Base-by-base conservation (phyloP, 2,888 invertebrate genomes). In the Sericinus montela region DNA sequence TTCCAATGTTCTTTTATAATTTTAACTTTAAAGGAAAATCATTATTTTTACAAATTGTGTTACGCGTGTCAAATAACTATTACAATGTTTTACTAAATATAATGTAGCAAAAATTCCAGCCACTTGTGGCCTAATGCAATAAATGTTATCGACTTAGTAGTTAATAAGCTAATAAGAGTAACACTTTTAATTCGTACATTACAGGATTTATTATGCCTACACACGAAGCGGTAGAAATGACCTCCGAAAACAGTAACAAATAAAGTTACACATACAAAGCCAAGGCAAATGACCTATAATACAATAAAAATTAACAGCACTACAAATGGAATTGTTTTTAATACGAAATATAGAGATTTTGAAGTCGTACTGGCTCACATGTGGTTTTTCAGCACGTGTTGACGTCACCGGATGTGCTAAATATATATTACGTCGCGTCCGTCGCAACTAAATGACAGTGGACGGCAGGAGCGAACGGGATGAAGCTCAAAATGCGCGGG, bases 391-490 rank as follows among this genome's bases (percentile, higher is more conserved):
- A 52, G 55, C 53, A 42, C 55, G 37, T 42, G 50, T 49, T 73
- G 72, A 73, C 76, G 72, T 67, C 72, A 72, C 72, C 70, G 73
- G 70, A 77, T 72, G 72, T 67, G 69, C 75, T 80, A 75, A 77
- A 79, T 73, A 75, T 77, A 76, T 73, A 65, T 67, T 69, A 72
- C 63, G 68, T 61, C 60, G 53, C 59, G 54, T 52, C 51, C 54
- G 51, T 53, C 54, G 56, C 44, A 47, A 43, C 19, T 41, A 19
- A 32, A 30, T 30, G 30, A 42, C 41, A 30, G 14, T 15, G 29
- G 29, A 15, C 14, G 10, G 29, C 15, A 11, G 32, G 30, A 32
- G 32, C 11, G 25, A 25, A 25, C 25, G 25, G 23, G 23, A 23
- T 6, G 23, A 23, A 6, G 10, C 30, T 32, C 32, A 3, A 29